phyloP scores from a whole-genome alignment of 2,113 vertebrate species.

The Cephalopholis sonnerati region DNA sequence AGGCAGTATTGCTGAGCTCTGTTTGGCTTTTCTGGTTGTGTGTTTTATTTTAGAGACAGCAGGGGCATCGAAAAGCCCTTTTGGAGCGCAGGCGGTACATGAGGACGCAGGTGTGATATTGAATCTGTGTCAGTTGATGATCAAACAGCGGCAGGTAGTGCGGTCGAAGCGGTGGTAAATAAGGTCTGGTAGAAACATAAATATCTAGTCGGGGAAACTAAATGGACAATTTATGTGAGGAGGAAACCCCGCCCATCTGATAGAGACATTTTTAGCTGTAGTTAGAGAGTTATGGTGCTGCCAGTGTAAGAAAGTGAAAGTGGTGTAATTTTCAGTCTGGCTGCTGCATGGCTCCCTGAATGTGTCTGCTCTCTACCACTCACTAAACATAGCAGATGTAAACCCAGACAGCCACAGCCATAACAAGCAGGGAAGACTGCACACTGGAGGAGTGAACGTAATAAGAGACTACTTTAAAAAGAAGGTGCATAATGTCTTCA shows the following conservation, averaged over 20 bases:
- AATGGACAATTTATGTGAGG: neutral
- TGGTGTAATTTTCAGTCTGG: neutral
- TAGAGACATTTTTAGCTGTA: neutral
- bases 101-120: neutral
- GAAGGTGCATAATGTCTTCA: neutral
- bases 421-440: slow-evolving; percentile 3
- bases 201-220: neutral
- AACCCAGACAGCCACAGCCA: neutral
- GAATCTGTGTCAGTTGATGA: neutral
- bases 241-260: neutral
- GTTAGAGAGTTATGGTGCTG: neutral
- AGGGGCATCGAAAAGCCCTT: neutral
- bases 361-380: neutral
- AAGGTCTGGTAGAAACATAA: neutral
- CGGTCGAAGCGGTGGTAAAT: neutral
- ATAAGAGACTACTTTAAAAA: neutral
- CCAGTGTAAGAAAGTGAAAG: neutral
- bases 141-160: neutral
- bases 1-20: neutral
- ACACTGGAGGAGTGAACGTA: neutral
- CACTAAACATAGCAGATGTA: neutral
- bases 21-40: neutral
- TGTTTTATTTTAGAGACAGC: neutral
- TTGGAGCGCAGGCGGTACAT: neutral
- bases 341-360: neutral